Base-by-base conservation (phyloP, 2,888 invertebrate species). In the Axea sp. region DNA sequence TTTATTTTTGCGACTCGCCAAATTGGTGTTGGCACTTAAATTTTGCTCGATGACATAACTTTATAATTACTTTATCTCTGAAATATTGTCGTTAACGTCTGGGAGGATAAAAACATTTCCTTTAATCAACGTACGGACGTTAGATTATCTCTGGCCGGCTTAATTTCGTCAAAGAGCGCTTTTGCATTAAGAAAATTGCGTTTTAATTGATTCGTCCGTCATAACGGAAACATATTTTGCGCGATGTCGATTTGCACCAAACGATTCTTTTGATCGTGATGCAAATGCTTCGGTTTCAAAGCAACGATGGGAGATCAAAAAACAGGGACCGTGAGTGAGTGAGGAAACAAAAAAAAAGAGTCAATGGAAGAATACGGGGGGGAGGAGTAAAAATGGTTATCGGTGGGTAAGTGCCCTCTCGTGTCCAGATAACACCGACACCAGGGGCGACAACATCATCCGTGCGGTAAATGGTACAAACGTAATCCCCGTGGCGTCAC, bases 391-490 rank as follows among this genome's bases (percentile, higher is more conserved):
- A 60, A 68, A 57, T 41, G 47, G 76, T 86, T 86, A 86, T 86
- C 86, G 81, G 80, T 55, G 79, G 84, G 84, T 86, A 85, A 86
- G 86, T 86, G 86, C 86, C 86, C 86, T 86, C 83, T 79, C 82
- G 82, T 86, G 86, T 85, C 81, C 82, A 85, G 86, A 86, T 86
- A 86, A 85, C 79, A 80, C 81, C 83, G 84, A 86, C 86, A 85
- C 84, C 85, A 83, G 80, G 81, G 84, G 82, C 83, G 84, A 86
- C 86, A 86, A 84, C 86, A 86, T 86, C 85, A 86, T 86, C 82
- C 82, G 53, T 11, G 11, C 47, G 31, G 47, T 31, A 31, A 83
- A 22, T 22, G 39, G 22, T 39, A 39, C 84, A 81, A 85, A 83
- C 83, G 84, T 83, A 84, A 84, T 84, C 81, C 84, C 73, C 81